phyloP scores from a whole-genome alignment of 2,888 invertebrate genomes.

The Drosophila yooni region DNA sequence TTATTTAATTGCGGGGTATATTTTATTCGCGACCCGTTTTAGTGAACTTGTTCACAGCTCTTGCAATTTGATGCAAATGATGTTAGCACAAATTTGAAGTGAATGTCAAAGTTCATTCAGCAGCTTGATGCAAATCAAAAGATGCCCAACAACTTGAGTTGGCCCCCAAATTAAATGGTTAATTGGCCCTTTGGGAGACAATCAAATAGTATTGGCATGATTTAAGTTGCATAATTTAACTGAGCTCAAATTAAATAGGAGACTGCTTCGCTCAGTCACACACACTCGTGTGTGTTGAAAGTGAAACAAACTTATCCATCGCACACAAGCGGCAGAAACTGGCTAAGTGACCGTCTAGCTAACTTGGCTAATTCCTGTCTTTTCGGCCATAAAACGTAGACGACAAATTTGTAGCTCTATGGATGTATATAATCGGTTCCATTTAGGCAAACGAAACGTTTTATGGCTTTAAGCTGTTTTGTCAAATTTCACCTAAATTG shows the following conservation, averaged over 20 bases:
- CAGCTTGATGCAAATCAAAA: neutral
- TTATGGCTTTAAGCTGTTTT: slow-evolving; percentile 78
- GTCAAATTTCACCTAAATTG: slow-evolving; percentile 74
- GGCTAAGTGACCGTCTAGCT: slow-evolving; percentile 13
- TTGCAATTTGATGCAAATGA: neutral
- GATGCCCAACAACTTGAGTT: neutral
- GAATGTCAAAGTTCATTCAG: neutral
- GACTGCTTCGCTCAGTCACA: neutral
- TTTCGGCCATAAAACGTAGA: slow-evolving; percentile 55
- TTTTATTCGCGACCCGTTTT: neutral
- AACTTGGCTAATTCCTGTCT: slow-evolving; percentile 6
- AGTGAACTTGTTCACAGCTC: neutral
- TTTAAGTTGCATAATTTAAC: slow-evolving; percentile 1
- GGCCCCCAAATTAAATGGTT: neutral
- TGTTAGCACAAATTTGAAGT: neutral
- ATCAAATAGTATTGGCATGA: slow-evolving; percentile 1
- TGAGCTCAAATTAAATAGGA: neutral
- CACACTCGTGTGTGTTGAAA: neutral
- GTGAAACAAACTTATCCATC: neutral
- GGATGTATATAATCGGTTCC: slow-evolving; percentile 67
- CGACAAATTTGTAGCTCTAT: slow-evolving; percentile 64
- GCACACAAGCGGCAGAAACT: neutral
- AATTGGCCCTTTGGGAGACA: neutral
- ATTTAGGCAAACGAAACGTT: slow-evolving; percentile 51
- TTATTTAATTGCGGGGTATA: neutral